Percentiles rank a stretch among this genome's conserved stretches.
These are phyloP conservation scores for Dasyornis broadbenti DNA, from an alignment of 2,113 vertebrate genomes.

Conservation along the genomic window DNA sequence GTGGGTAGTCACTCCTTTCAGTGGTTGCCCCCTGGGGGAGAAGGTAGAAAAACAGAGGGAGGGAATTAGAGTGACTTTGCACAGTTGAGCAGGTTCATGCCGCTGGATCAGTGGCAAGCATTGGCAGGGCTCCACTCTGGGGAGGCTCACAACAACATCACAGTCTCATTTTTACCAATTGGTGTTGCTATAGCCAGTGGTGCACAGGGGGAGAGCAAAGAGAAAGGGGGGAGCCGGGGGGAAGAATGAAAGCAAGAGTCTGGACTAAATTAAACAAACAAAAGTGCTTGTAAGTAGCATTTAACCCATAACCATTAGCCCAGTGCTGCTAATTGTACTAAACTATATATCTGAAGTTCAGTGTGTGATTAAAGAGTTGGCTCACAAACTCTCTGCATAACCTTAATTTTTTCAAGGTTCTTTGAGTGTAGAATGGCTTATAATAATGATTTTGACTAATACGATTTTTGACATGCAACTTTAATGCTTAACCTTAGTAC, in stretches of 20 bases:
- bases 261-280: constrained; percentile 71
- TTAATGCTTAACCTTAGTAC: constrained; percentile 85
- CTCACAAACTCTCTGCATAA: constrained; percentile 79
- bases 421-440: constrained; percentile 83
- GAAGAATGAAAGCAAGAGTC: constrained; percentile 53
- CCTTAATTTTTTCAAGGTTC: constrained; percentile 87
- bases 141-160: constrained; percentile 78
- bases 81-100: constrained; percentile 81
- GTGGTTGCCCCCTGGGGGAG: constrained; percentile 82
- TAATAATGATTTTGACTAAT: constrained; percentile 88
- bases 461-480: constrained; percentile 86
- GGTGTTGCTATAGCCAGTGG: constrained; percentile 77
- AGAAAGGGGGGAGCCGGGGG: constrained; percentile 6
- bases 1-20: constrained; percentile 85
- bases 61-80: constrained; percentile 85
- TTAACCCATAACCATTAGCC: constrained; percentile 62
- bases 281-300: constrained; percentile 49
- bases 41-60: constrained; percentile 86
- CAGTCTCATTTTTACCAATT: constrained; percentile 80
- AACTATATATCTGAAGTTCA: constrained; percentile 66
- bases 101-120: constrained; percentile 80
- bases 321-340: constrained; percentile 72
- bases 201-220: constrained; percentile 64
- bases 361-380: constrained; percentile 75
- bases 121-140: constrained; percentile 81